phyloP scores from a whole-genome alignment of 2,113 vertebrate species.

The Sclerurus mexicanus region DNA sequence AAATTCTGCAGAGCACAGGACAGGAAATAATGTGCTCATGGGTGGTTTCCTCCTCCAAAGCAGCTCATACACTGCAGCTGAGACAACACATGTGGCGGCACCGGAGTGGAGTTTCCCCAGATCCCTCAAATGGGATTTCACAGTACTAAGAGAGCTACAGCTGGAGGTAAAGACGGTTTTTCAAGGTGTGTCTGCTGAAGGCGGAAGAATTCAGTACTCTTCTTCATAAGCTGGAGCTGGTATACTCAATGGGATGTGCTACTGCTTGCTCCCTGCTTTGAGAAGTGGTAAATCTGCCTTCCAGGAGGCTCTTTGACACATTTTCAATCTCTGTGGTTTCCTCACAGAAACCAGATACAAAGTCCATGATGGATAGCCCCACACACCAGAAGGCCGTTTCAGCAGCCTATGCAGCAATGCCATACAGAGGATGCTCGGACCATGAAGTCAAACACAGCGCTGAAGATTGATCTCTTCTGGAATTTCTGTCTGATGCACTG shows the following conservation, averaged over 20 bases:
- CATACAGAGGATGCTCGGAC: neutral
- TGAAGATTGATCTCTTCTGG: constrained; percentile 47
- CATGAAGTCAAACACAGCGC: neutral
- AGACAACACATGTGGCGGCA: neutral
- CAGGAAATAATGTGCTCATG: constrained; percentile 56
- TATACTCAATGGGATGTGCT: neutral
- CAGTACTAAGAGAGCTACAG: neutral
- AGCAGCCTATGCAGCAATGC: neutral
- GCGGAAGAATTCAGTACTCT: neutral
- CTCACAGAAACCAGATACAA: constrained; percentile 15
- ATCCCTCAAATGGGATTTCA: neutral
- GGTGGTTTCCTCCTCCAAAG: constrained; percentile 47
- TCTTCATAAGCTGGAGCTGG: neutral
- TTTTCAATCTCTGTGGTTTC: constrained; percentile 43
- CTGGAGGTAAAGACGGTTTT: neutral
- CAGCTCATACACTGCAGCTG: neutral
- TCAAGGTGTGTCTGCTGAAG: neutral
- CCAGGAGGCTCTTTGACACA: neutral
- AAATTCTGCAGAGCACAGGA: constrained; percentile 27
- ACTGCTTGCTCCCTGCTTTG: neutral
- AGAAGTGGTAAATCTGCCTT: neutral
- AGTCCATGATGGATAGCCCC: neutral
- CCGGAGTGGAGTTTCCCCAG: neutral
- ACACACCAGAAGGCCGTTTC: neutral
- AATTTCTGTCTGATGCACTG: constrained; percentile 36